phyloP scores from a whole-genome alignment of 2,113 vertebrate genomes.

The Atlantisia rogersi region DNA sequence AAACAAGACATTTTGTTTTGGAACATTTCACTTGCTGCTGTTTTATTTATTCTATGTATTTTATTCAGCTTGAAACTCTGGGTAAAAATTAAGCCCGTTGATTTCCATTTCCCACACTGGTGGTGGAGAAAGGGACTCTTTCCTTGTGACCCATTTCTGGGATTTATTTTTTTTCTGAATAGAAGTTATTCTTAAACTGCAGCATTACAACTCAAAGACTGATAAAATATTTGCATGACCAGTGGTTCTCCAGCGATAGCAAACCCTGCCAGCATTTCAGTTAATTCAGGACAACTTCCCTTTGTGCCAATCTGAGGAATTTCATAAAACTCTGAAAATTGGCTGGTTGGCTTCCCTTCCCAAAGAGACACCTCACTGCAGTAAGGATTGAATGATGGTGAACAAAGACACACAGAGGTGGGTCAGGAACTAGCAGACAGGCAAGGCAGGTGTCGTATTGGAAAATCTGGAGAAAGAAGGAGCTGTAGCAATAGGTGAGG shows the following conservation, averaged over 20 bases:
- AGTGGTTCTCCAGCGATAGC: neutral
- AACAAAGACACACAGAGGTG: neutral
- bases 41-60: neutral
- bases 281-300: neutral
- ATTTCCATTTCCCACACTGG: neutral
- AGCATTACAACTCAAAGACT: neutral
- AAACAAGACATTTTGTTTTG: neutral
- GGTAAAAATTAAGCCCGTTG: constrained; percentile 8
- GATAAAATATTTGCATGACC: neutral
- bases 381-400: neutral
- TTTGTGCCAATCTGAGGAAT: neutral
- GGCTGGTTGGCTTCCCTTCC: neutral
- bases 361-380: neutral
- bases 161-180: neutral
- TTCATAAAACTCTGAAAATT: neutral
- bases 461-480: neutral
- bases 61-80: constrained; percentile 16
- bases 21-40: neutral
- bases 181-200: neutral
- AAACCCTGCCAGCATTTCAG: neutral
- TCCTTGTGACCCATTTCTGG: neutral
- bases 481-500: neutral
- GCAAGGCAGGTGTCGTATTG: neutral
- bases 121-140: constrained; percentile 9
- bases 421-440: neutral